Evolutionary conservation across 2,113 vertebrate species (phyloP), one percentile per base, ranked within the genome.

Genomic region (Campylorhamphus procurvoides): DNA sequence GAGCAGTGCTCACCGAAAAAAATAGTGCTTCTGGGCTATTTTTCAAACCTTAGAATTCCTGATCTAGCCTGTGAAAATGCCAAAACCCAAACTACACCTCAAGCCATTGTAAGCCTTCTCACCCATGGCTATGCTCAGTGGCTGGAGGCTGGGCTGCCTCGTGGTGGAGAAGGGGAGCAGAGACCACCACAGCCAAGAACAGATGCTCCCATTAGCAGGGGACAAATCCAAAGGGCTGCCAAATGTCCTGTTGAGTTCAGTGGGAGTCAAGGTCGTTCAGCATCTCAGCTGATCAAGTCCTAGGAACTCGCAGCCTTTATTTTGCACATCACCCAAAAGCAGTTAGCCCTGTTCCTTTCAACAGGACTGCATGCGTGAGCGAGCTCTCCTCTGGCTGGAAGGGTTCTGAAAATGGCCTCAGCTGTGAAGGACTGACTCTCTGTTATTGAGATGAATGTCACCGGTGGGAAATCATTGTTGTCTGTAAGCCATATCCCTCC

Each of bases 51-150:
- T 37, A 67, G 24, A 42, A 75, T 78, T 72, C 39, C 68, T 55
- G 47, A 81, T 55, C 55, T 89, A 64, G 39, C 22, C 16, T 63
- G 69, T 18, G 10, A 92, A 88, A 87, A 75, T 46, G 42, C 7
- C 62, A 49, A 55, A 81, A 50, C n/a, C 23, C 3, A 8, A 68
- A 56, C 47, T 64, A 35, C 47, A 50, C 14, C 42, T 59, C 0
- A 1, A 47, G 31, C 9, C 40, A 7, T 3, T 55, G 14, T 14
- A 44, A 82, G 17, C 25, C 46, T 59, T 69, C 35, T 56, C 31
- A 55, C 24, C 14, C 37, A 31, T 37, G 44, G 71, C 40, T 25
- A 9, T 1, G 0, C 29, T 58, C 7, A 7, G 49, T 0, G 2
- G n/a, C 55, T 39, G 52, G 46, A 79, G 49, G 27, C 42, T 47